Evolutionary conservation across 2,888 invertebrate genomes (phyloP), one percentile per base, ranked within the genome.

Genomic region (Drosophila hawaiiensis): DNA sequence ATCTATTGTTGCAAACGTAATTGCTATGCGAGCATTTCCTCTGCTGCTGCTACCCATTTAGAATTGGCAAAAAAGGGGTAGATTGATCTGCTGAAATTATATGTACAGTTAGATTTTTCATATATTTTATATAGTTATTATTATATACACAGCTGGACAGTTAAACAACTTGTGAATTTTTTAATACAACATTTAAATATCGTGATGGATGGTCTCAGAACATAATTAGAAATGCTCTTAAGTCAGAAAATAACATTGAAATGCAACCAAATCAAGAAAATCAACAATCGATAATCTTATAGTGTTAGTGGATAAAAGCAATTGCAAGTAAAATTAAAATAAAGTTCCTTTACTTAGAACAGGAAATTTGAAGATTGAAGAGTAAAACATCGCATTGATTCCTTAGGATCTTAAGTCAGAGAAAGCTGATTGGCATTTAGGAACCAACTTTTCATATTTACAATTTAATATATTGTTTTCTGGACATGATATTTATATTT

Each of bases 1-100:
- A 68, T 12, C 81, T 82, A 81, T 84, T 90, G 88, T 88, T 88
- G 90, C 85, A 84, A 84, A 76, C 73, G 88, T 84, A 89, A 85
- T 89, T 85, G 82, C 73, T 74, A 78, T 80, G 68, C 68, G 66
- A 76, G 71, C 72, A 67, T 73, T 80, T 78, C 84, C 81, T 62
- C 83, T 64, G 35, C 52, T 22, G 22, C 25, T 9, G 47, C 16
- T 16, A 25, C 16, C 25, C 16, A 25, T 16, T 14, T 49, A 22
- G 7, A 37, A 22, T 12, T 43, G 22, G 22, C 12, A 12, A 43
- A 41, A 12, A 41, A 5, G 41, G 49, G 22, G 47, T 47, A 9
- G 47, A 16, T 47, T 47, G 16, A 25, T 16, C 2, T 22, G 22
- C 14, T 4, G 22, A 22, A 7, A 47, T 4, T 14, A 2, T 2